phyloP scores from a whole-genome alignment of 2,113 vertebrate genomes.

The Bungarus multicinctus region DNA sequence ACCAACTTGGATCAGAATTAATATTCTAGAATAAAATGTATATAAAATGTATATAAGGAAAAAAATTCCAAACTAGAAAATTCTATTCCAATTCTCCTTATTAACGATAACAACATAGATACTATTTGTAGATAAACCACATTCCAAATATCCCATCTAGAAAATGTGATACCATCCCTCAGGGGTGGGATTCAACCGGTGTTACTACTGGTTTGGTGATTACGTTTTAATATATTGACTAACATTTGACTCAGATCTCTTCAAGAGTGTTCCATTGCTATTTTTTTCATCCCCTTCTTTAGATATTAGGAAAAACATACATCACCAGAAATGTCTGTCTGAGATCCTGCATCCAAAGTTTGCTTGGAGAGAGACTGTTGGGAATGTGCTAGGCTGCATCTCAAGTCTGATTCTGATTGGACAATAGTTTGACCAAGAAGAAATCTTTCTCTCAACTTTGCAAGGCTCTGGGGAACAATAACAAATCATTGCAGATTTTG shows the following conservation, averaged over 20 bases:
- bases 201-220: no score
- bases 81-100: neutral
- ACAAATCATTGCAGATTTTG: neutral
- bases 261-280: neutral
- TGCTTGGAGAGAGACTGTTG: conserved; percentile 73
- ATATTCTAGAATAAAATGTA: neutral
- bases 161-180: neutral
- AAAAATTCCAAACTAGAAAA: neutral
- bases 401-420: conserved; percentile 69
- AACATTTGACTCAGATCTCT: neutral
- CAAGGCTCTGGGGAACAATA: conserved; percentile 75
- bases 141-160: neutral
- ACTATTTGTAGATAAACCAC: neutral
- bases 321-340: conserved; percentile 81
- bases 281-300: neutral
- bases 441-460: conserved; percentile 77
- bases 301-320: conserved; percentile 63
- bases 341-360: conserved; percentile 80
- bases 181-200: no score
- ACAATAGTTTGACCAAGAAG: conserved; percentile 63
- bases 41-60: neutral
- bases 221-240: neutral
- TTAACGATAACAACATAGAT: neutral
- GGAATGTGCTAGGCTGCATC: conserved; percentile 60
- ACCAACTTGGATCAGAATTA: neutral